Base-by-base conservation (phyloP, 2,888 invertebrate species). In the Sturmia bella region DNA sequence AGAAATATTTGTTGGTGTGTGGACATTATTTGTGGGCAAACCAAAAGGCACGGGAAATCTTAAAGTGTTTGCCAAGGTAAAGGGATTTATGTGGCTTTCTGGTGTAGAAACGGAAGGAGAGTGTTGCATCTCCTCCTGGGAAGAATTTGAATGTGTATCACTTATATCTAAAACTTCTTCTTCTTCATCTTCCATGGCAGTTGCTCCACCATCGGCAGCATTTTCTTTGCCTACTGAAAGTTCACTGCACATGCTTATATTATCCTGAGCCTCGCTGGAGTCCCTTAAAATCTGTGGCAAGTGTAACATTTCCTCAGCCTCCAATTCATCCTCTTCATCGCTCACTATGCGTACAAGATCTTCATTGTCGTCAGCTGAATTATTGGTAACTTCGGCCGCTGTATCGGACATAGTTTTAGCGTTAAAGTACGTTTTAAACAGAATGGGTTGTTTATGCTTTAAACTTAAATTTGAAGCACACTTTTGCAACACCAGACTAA, bases 191-290 rank as follows among this genome's bases (percentile, higher is more conserved):
- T 56, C 86, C 85, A 75, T 86, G 85, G 0, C 84, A 77, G 72
- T 9, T 2, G 85, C 86, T 0, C 87, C 78, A 1, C 86, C 85
- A 27, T 73, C 83, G 15, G 69, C 78, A 59, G 84, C 84, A 83
- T 89, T 87, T 80, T 96, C 96, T 87, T 96, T 95, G 6, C 96
- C 96, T 84, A 96, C 96, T 85, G 96, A 96, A 39, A 96, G 88
- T 3, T 96, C 96, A 52, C 96, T 96, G 85, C 94, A 94, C 84
- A 94, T 94, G 79, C 95, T 95, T 83, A 93, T 87, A 17, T 88
- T 87, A 52, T 87, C 84, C 6, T 68, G 59, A 1, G 11, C 37
- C 12, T 66, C 63, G 39, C 88, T 86, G 85, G 86, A 32, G 0
- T 63, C 85, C 77, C 37, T 83, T 74, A 77, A 81, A 15, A 61